A percentile compares a stretch with the other conserved stretches of the same genome.
Conservation (phyloP, 1,140 invertebrate genomes). For the Drosophila subobscura region DNA sequence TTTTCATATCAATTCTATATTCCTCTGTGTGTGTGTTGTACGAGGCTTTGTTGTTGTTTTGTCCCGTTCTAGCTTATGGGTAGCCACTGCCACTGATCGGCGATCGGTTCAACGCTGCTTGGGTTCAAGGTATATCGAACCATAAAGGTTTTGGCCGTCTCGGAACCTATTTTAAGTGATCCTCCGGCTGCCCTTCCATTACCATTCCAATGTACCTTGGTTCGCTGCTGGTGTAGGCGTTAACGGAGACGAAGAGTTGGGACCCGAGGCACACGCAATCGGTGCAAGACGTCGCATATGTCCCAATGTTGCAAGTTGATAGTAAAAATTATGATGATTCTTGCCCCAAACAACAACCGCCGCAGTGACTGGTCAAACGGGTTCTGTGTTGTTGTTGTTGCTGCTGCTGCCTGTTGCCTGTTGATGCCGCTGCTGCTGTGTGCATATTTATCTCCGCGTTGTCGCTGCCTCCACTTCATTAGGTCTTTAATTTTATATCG, state of each 20-base stretch:
- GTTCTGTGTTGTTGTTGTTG: slow-evolving; percentile 39
- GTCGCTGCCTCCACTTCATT: slow-evolving; percentile 79
- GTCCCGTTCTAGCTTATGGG: slow-evolving; percentile 51
- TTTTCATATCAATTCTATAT: slow-evolving; percentile 77
- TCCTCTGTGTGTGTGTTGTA: slow-evolving; percentile 3
- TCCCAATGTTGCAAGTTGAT: slow-evolving; percentile 79
- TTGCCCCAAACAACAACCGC: slow-evolving; percentile 66
- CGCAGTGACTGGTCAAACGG: slow-evolving; percentile 73
- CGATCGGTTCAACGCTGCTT: slow-evolving; percentile 1
- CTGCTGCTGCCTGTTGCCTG: slow-evolving; percentile 10
- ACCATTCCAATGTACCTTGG: too few species aligned
- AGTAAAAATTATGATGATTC: slow-evolving; percentile 82
- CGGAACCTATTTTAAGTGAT: too few species aligned
- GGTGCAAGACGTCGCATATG: slow-evolving; percentile 58
- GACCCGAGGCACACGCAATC: slow-evolving; percentile 69
- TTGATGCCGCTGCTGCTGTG: slow-evolving; percentile 42
- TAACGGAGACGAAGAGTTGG: not conserved
- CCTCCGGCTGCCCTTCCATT: too few species aligned
- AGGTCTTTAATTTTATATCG: slow-evolving; percentile 81
- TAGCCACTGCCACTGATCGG: not conserved
- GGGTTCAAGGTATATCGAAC: not conserved
- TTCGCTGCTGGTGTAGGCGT: slow-evolving; percentile 53
- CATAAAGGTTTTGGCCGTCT: too few species aligned
- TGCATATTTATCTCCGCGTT: slow-evolving; percentile 78
- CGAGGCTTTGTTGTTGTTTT: slow-evolving; percentile 72